Base-by-base conservation (phyloP, 2,797 vertebrate genomes). In the Gallinago solitaria region DNA sequence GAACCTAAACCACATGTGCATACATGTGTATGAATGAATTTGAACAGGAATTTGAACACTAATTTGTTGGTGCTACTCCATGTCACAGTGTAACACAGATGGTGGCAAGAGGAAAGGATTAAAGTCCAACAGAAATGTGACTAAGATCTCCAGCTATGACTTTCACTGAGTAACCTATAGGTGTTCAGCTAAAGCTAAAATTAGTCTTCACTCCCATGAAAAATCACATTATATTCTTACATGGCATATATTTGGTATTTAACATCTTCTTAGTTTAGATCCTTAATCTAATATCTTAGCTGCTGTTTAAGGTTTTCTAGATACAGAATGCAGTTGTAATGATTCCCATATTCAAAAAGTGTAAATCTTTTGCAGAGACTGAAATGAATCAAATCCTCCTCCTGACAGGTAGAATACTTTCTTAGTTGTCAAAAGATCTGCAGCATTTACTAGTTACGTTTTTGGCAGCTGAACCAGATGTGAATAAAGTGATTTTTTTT, bases 391-490 rank as follows among this genome's bases (percentile, higher is more conserved):
- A 85, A 33, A 65, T 33, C 37, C 59, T 89, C 17, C 48, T 37
- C 13, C 41, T 81, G 74, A 83, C 30, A 89, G 68, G 24, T 39
- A 47, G 53, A 83, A 47, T 61, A 76, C 74, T 93, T 97, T 94
- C 92, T 92, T 83, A 90, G 28, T 56, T 20, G 8, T 57, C 41
- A 48, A n/a, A 71, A 90, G 47, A 83, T 75, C 23, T 90, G 28
- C 73, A 97, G 57, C 21, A 20, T 64, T 84, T 95, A 76, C 35
- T 43, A 45, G 75, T 77, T 95, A 89, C 56, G 68, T 83, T 97
- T 97, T 91, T 93, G 95, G 92, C 75, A 95, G 60, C 45, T 91
- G 67, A 92, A 93, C 65, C 82, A 96, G 91, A 82, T 95, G 67
- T 94, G 76, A 95, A 83, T 93, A 70, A 81, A 95, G 70, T 87